phyloP scores from a whole-genome alignment of 2,113 vertebrate species.

The Protobothrops flavoviridis region DNA sequence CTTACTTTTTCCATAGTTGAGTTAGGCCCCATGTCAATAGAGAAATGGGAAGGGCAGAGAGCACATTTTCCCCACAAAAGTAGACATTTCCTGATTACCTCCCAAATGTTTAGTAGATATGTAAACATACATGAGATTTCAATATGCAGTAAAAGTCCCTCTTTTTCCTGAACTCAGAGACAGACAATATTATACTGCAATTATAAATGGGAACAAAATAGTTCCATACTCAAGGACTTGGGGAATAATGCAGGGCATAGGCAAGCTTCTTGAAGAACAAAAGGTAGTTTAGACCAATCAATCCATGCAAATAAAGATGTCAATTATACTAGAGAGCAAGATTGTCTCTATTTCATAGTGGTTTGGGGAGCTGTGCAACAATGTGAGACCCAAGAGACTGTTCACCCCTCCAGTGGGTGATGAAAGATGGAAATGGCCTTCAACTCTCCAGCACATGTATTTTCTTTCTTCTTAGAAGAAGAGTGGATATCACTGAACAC shows the following conservation, averaged over 20 bases:
- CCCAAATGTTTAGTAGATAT: conserved; percentile 56
- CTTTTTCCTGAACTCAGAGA: conserved; percentile 54
- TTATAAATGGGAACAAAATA: neutral
- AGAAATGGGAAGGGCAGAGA: conserved; percentile 18
- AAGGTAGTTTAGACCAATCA: conserved; percentile 28
- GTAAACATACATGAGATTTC: conserved; percentile 65
- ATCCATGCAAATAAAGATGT: conserved; percentile 32
- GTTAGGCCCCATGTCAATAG: neutral
- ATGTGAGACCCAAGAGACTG: conserved; percentile 35
- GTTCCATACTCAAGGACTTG: conserved; percentile 1
- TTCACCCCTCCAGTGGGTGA: conserved; percentile 25
- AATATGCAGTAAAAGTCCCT: conserved; percentile 46
- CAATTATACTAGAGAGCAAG: conserved; percentile 23
- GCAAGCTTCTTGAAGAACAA: neutral
- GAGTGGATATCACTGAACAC: conserved; percentile 33
- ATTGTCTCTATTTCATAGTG: neutral
- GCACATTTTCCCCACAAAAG: neutral
- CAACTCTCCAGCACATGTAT: conserved; percentile 25
- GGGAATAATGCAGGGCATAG: neutral
- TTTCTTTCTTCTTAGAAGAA: conserved; percentile 50
- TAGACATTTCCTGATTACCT: conserved; percentile 23
- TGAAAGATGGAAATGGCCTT: neutral
- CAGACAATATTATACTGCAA: neutral
- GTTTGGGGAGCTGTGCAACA: neutral
- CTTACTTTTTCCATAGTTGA: conserved; percentile 16